Percentiles rank a stretch among this genome's conserved stretches.
Evolutionary conservation across 2,888 invertebrate species (phyloP).

Genomic region (Trichogramma evanescens): DNA sequence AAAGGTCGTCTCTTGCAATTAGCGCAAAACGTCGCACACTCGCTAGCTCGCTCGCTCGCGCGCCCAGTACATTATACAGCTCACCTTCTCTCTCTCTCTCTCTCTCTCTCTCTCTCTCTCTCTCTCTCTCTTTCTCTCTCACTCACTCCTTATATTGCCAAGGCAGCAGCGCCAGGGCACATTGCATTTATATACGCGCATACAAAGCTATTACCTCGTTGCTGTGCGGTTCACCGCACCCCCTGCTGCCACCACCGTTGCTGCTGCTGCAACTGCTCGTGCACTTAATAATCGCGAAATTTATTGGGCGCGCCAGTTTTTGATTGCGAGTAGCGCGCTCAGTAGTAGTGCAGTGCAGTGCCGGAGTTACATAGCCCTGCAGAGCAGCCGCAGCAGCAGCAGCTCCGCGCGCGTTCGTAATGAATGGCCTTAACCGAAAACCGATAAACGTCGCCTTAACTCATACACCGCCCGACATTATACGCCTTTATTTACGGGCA

Average conservation of each 20-base stretch:
- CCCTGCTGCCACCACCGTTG: no score
- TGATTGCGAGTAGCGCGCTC: constrained; percentile 7
- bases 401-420: constrained; percentile 4
- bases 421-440: constrained; percentile 21
- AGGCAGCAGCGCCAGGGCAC: neutral
- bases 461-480: constrained; percentile 13
- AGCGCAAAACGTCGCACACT: no score
- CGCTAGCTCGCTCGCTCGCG: no score
- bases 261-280: constrained; percentile 8
- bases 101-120: no score
- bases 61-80: no score
- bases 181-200: neutral
- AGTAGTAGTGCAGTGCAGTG: neutral
- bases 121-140: no score
- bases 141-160: no score
- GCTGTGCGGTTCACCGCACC: no score
- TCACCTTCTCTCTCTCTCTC: no score
- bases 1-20: no score
- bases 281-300: constrained; percentile 19
- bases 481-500: constrained; percentile 13
- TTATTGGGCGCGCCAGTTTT: constrained; percentile 16
- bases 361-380: neutral
- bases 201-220: no score
- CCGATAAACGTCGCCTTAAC: constrained; percentile 23
- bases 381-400: no score